Conservation (phyloP, 2,113 vertebrate species). For the Mormoops blainvillei region DNA sequence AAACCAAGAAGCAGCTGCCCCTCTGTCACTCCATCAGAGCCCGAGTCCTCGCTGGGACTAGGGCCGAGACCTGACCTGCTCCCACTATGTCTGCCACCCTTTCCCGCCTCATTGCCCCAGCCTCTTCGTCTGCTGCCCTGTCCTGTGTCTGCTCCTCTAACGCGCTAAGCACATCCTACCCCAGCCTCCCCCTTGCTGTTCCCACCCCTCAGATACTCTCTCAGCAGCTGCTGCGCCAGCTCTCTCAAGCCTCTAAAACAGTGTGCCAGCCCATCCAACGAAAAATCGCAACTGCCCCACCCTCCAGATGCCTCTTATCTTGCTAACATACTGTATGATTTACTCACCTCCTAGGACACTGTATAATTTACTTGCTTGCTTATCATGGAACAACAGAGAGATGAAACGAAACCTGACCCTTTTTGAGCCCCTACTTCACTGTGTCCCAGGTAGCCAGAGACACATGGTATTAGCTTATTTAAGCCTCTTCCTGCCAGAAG, state of each 20-base stretch:
- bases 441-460: not conserved
- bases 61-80: not conserved
- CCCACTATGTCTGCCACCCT: rapidly evolving
- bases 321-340: not conserved
- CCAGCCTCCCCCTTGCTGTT: too few relatives aligned
- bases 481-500: not conserved
- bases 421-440: not conserved
- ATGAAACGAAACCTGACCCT: not conserved
- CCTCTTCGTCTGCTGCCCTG: not conserved
- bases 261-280: not conserved
- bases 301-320: not conserved
- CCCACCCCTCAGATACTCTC: not conserved
- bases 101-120: rapidly evolving
- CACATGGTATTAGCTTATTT: not conserved
- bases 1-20: not conserved
- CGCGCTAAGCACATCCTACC: rapidly evolving
- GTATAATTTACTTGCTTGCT: not conserved
- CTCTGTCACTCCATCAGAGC: not conserved
- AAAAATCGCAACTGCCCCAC: rapidly evolving
- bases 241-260: not conserved
- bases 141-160: not conserved
- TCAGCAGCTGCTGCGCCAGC: not conserved
- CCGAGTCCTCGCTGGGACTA: not conserved
- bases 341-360: not conserved
- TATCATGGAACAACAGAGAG: not conserved